phyloP scores from a whole-genome alignment of 37 sponge, comb jelly and placozoan species.

The Mnemiopsis leidyi region DNA sequence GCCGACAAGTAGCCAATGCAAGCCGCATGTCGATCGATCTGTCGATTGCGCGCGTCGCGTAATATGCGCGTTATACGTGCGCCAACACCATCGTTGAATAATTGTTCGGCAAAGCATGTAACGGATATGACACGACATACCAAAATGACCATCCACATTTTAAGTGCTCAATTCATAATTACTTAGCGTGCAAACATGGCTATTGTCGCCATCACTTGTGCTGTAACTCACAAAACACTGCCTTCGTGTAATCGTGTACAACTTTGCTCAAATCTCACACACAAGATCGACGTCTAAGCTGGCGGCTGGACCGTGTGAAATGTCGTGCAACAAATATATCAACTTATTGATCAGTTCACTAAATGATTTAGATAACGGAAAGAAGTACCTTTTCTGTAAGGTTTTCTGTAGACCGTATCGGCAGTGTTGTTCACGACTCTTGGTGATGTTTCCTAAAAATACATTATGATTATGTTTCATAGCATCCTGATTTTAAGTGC shows the following conservation, averaged over 20 bases:
- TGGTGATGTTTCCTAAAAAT: not conserved
- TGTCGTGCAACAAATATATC: too few relatives aligned
- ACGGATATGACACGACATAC: not conserved
- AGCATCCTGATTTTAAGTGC: too few relatives aligned
- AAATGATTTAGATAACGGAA: too few relatives aligned
- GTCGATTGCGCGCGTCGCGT: too few relatives aligned
- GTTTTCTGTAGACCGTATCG: not conserved
- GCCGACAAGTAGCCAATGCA: too few relatives aligned
- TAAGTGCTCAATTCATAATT: not conserved
- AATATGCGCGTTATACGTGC: not conserved
- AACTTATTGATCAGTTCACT: too few relatives aligned
- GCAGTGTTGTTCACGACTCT: not conserved
- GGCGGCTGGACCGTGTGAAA: too few relatives aligned
- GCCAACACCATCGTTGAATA: not conserved
- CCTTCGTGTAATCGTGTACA: too few relatives aligned
- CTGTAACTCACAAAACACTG: not conserved
- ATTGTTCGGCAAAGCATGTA: not conserved
- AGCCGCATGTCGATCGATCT: too few relatives aligned
- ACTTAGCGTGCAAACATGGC: not conserved
- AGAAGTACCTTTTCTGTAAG: conserved; percentile 14
- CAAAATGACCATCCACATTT: not conserved
- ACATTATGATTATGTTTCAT: too few relatives aligned
- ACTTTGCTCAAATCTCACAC: too few relatives aligned
- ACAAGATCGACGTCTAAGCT: too few relatives aligned
- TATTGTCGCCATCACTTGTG: not conserved